Evolutionary conservation across 2,888 invertebrate species (phyloP), one percentile per base, ranked within the genome.

Genomic region (Dolichopus griseipennis): DNA sequence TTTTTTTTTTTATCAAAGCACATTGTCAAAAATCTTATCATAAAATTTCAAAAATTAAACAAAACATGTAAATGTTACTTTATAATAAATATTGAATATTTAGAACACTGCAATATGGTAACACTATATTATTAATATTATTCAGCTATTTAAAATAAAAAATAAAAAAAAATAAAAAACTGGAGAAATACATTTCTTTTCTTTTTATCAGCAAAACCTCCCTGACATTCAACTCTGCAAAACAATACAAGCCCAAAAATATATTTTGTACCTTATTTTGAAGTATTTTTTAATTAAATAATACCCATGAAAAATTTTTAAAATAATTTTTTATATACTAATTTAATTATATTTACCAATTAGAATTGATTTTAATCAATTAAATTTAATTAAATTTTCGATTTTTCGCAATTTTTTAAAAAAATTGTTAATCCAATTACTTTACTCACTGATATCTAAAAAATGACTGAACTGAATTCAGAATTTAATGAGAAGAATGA

Each of bases 211-310:
- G 9, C 52, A 52, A 18, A 52, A 52, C 52, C 52, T 52, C 52
- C 52, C 52, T 52, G 52, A 52, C 52, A 52, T 52, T 52, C 52
- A 52, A 52, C n/a, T 52, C 52, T 52, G 52, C 52, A 52, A 15
- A 52, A 52, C 52, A 52, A 52, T 52, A 52, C 52, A 52, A 52
- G 52, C 52, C 52, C 52, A 52, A 52, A 52, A 52, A 18, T 18
- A n/a, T 52, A 18, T 52, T n/a, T 52, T 52, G 52, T 12, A 18
- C 52, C 8, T 52, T 18, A 52, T 52, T 52, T 52, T 12, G 15
- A 52, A 18, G n/a, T n/a, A 52, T 6, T 18, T 52, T 52, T 52
- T 52, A 18, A 52, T 18, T n/a, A 18, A 52, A 52, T 52, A 52
- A 12, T 52, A 52, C 9, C 15, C 6, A 15, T 15, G 15, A 52